Conservation (phyloP, 2,113 vertebrate genomes). For the Fulica atra region DNA sequence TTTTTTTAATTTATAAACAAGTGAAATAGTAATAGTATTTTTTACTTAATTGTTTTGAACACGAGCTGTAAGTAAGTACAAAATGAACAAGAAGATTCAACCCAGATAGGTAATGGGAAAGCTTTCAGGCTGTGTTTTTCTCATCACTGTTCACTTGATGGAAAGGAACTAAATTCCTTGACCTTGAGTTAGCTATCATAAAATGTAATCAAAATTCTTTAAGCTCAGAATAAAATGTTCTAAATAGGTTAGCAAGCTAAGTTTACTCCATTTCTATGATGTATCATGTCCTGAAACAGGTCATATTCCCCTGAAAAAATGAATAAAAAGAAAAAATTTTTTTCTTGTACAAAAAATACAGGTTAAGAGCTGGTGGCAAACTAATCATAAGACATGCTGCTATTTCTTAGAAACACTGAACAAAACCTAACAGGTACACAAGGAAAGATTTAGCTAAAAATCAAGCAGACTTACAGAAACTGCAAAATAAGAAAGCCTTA, state of each 20-base stretch:
- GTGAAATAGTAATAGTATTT: not conserved
- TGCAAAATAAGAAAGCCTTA: not conserved
- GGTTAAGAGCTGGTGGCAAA: not conserved
- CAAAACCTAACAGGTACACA: not conserved
- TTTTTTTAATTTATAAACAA: not conserved
- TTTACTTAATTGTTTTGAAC: not conserved
- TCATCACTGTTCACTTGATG: not conserved
- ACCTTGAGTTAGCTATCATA: conserved; percentile 53
- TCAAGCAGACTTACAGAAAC: not conserved
- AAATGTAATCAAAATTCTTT: conserved; percentile 66
- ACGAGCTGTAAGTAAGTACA: not conserved
- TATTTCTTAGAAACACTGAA: not conserved
- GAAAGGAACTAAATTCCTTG: conserved; percentile 66
- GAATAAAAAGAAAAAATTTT: not conserved
- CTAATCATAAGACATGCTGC: not conserved
- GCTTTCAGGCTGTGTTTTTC: not conserved
- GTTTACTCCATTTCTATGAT: conserved; percentile 24
- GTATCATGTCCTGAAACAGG: conserved; percentile 29
- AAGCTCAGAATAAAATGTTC: conserved; percentile 37
- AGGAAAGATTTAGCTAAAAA: not conserved
- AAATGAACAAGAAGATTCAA: not conserved
- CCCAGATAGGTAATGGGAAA: not conserved
- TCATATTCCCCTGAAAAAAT: conserved; percentile 5
- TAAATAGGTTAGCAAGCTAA: conserved; percentile 37
- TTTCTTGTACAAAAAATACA: conserved; percentile 30